Conservation (phyloP, 2,113 vertebrate species). For the Telmatochromis sp. region DNA sequence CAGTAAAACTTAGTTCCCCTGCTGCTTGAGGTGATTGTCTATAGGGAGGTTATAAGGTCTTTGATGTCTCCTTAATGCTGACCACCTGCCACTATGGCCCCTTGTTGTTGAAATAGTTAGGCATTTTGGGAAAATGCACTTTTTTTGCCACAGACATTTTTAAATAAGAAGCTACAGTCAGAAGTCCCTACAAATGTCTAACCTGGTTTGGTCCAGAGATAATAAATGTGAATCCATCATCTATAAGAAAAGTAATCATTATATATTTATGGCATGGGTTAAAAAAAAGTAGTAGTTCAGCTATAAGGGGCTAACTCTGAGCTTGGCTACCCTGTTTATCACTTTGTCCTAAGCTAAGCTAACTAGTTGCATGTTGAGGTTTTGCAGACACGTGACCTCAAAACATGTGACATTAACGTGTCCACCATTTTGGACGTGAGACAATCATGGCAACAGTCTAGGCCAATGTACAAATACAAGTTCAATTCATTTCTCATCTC, state of each 20-base stretch:
- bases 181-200: background rate
- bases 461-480: background rate
- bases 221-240: background rate
- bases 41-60: background rate
- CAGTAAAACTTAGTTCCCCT: background rate
- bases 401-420: background rate
- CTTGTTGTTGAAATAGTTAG: background rate
- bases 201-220: background rate
- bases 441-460: background rate
- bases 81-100: background rate
- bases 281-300: background rate
- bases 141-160: background rate
- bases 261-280: background rate
- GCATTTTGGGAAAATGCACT: background rate
- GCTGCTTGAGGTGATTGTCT: background rate
- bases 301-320: background rate
- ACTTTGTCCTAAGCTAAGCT: background rate
- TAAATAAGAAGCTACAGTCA: background rate
- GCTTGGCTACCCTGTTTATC: background rate
- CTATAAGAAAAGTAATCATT: background rate
- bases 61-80: background rate
- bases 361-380: background rate
- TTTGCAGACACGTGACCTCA: background rate
- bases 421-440: background rate
- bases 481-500: background rate